Conservation (phyloP, 2,797 vertebrate genomes). For the Enteromius thamalakanensis region DNA sequence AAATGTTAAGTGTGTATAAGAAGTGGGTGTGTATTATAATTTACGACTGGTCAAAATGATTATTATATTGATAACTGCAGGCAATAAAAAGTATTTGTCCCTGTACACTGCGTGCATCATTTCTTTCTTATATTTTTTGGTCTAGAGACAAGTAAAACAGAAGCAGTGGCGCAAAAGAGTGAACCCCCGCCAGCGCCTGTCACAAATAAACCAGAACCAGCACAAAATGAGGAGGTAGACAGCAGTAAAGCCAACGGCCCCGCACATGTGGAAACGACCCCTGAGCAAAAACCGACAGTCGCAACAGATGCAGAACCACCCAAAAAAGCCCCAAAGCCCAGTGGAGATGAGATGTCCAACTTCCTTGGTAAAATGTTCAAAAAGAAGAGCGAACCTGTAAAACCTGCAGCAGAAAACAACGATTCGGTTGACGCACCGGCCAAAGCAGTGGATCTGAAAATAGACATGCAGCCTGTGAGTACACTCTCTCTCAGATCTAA, state of each 20-base stretch:
- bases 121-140: background rate
- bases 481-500: too few species aligned
- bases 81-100: background rate
- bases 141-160: slow-evolving; percentile 62
- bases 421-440: slow-evolving; percentile 43
- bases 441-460: slow-evolving; percentile 56
- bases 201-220: slow-evolving; percentile 66
- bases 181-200: slow-evolving; percentile 64
- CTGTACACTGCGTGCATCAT: background rate
- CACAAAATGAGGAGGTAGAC: slow-evolving; percentile 48
- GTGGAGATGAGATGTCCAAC: slow-evolving; percentile 51
- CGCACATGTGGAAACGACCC: background rate
- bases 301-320: slow-evolving; percentile 41
- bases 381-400: slow-evolving; percentile 63
- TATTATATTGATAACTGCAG: background rate
- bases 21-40: slow-evolving; percentile 34
- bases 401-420: slow-evolving; percentile 22
- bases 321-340: slow-evolving; percentile 44
- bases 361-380: slow-evolving; percentile 84
- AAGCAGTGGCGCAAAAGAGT: slow-evolving; percentile 67
- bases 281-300: background rate
- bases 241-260: slow-evolving; percentile 52
- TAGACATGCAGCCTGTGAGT: slow-evolving; percentile 65
- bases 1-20: background rate
- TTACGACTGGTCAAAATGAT: slow-evolving; percentile 3